A percentile compares a stretch with the other conserved stretches of the same genome.
Conservation (phyloP, 1,140 invertebrate genomes). For the Thaumatotibia leucotreta region DNA sequence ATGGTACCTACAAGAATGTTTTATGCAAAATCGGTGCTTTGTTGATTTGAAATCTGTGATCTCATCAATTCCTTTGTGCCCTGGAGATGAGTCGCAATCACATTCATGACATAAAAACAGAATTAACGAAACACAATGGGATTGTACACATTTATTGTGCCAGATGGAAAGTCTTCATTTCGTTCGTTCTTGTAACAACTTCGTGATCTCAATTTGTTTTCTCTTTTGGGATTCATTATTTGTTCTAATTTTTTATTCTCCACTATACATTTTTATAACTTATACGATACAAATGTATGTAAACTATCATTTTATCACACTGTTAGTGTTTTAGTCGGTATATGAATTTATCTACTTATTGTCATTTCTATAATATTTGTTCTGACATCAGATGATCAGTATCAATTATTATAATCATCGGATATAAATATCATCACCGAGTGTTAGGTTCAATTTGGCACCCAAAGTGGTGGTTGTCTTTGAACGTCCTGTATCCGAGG, state of each 20-base stretch:
- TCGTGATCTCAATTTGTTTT: background rate
- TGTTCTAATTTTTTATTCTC: no score
- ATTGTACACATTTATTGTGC: background rate
- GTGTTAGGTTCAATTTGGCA: slow-evolving; percentile 27
- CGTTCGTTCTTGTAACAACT: background rate
- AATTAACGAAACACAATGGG: slow-evolving; percentile 4
- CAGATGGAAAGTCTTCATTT: no score
- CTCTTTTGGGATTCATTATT: background rate
- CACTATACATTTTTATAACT: no score
- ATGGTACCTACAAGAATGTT: slow-evolving; percentile 26
- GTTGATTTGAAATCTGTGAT: slow-evolving; percentile 35
- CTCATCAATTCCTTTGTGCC: slow-evolving; percentile 56
- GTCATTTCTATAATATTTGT: no score
- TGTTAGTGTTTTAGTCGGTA: no score
- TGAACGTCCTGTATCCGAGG: slow-evolving; percentile 49
- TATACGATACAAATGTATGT: no score
- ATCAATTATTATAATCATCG: no score
- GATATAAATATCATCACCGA: slow-evolving; percentile 2
- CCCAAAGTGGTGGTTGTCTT: slow-evolving; percentile 17
- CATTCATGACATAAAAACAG: slow-evolving; percentile 3
- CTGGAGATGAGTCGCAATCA: slow-evolving; percentile 24
- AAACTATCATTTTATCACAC: no score
- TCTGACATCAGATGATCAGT: no score
- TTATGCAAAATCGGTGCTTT: slow-evolving; percentile 20
- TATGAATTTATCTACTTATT: no score